Percentiles rank a stretch among this genome's conserved stretches.
These are phyloP conservation scores for Radopholus similis DNA, from an alignment of 1,140 invertebrate species.

Conservation along the genomic window DNA sequence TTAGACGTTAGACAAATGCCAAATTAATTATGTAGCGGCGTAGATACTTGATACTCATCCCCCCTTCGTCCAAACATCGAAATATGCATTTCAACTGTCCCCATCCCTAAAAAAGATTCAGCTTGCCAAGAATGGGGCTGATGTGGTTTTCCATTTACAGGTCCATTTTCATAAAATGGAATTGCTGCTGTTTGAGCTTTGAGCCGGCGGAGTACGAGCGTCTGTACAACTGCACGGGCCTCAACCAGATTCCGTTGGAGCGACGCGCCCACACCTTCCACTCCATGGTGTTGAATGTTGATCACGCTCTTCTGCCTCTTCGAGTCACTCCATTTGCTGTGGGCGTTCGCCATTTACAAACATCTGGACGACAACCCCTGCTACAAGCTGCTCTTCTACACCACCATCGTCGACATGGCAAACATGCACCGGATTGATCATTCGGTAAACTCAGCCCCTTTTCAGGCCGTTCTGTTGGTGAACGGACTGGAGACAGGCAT, in stretches of 20 bases:
- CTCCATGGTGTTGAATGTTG: constrained; percentile 4
- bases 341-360: constrained; percentile 20
- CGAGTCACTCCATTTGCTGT: constrained; percentile 24
- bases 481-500: constrained; percentile 11
- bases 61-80: too few species aligned
- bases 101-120: too few species aligned
- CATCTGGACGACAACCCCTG: constrained; percentile 23
- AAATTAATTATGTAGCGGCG: too few species aligned
- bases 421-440: neutral
- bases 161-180: too few species aligned
- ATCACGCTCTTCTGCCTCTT: constrained; percentile 19
- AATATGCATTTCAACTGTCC: too few species aligned
- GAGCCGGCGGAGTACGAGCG: neutral
- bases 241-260: constrained; percentile 31
- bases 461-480: constrained; percentile 14
- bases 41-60: too few species aligned
- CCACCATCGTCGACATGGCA: constrained; percentile 18
- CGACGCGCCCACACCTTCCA: constrained; percentile 16
- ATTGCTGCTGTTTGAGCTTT: neutral
- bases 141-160: too few species aligned
- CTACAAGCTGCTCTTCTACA: constrained; percentile 29
- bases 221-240: constrained; percentile 32
- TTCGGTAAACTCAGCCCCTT: neutral
- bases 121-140: too few species aligned
- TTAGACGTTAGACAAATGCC: too few species aligned